phyloP scores from a whole-genome alignment of 2,113 vertebrate species.

The Malaclemys terrapin region DNA sequence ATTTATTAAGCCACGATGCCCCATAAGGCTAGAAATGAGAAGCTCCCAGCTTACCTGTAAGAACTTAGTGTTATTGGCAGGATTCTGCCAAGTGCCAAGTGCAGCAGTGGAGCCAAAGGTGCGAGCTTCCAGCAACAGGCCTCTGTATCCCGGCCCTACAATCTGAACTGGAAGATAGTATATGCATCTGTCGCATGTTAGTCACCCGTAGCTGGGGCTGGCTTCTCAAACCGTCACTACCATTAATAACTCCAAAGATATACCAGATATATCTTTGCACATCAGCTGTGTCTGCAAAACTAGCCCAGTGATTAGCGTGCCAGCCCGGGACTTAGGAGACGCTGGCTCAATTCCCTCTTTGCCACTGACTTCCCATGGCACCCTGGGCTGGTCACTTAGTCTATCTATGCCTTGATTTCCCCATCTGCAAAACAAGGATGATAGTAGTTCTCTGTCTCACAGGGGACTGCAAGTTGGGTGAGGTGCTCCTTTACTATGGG shows the following conservation, averaged over 20 bases:
- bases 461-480: not conserved
- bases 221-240: not conserved
- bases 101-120: conserved; percentile 5
- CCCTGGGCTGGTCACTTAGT: not conserved
- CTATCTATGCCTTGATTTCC: not conserved
- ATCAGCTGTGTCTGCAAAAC: not conserved
- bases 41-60: conserved; percentile 55
- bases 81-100: conserved; percentile 72
- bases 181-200: not conserved
- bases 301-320: not conserved
- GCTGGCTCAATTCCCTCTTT: not conserved
- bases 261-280: not conserved
- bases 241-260: not conserved
- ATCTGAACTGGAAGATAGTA: conserved; percentile 71
- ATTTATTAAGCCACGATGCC: not conserved
- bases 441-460: not conserved
- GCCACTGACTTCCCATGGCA: not conserved
- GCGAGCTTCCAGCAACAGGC: conserved; percentile 74
- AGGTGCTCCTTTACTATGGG: not conserved
- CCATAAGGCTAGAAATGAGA: not conserved
- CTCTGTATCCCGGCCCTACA: conserved; percentile 71
- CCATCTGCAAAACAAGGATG: not conserved
- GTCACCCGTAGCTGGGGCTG: not conserved
- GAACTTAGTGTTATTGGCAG: conserved; percentile 67
- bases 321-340: not conserved